These are phyloP conservation scores for Mycetomoellerius zeteki DNA, from an alignment of 1,140 invertebrate species.

Conservation along the genomic window DNA sequence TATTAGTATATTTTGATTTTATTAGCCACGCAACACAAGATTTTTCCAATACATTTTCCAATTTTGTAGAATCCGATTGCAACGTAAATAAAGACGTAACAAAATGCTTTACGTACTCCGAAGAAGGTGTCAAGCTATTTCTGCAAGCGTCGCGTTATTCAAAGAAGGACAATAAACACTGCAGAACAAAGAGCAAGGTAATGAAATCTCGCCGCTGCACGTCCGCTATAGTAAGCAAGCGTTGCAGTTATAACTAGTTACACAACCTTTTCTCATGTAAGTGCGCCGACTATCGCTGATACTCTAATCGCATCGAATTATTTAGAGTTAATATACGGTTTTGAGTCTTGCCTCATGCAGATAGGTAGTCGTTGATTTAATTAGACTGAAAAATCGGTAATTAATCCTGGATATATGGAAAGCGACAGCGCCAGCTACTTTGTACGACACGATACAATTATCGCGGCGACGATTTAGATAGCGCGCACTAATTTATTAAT, in stretches of 20 bases:
- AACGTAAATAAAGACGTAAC: background rate
- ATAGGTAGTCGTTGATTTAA: conserved; percentile 24
- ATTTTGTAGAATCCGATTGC: background rate
- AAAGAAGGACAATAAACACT: conserved; percentile 20
- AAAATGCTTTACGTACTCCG: background rate
- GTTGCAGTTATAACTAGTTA: conserved; percentile 37
- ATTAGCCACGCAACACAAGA: background rate
- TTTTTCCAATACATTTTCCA: background rate
- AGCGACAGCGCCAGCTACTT: conserved; percentile 15
- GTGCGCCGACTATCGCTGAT: conserved; percentile 26
- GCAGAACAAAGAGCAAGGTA: conserved; percentile 36
- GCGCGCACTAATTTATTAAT: conserved; percentile 41
- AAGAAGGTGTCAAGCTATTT: background rate
- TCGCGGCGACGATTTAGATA: conserved; percentile 14
- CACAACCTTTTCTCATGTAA: conserved; percentile 54
- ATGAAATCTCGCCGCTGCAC: conserved; percentile 21
- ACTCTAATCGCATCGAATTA: conserved; percentile 51
- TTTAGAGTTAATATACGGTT: conserved; percentile 49
- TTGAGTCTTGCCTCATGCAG: background rate
- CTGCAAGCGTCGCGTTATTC: background rate
- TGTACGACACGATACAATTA: conserved; percentile 16
- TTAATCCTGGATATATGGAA: background rate
- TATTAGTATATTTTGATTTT: background rate
- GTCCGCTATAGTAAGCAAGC: background rate
- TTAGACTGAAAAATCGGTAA: conserved; percentile 36